phyloP scores from a whole-genome alignment of 2,888 invertebrate genomes.

The Lasius fuliginosus region DNA sequence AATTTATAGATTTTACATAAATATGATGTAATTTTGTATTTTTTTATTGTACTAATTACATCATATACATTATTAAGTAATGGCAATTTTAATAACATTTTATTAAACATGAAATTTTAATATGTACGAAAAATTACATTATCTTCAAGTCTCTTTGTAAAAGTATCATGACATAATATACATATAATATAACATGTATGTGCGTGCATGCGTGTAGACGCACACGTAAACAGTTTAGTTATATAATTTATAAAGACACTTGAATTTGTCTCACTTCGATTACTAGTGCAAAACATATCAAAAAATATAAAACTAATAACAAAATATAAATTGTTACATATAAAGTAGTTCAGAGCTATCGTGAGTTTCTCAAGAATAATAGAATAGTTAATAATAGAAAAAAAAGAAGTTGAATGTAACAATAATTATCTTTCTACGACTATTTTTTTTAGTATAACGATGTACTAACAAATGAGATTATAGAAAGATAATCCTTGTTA shows the following conservation, averaged over 20 bases:
- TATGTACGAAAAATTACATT: conserved; percentile 42
- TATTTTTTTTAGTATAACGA: no score
- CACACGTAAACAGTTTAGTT: conserved; percentile 9
- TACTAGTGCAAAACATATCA: conserved; percentile 67
- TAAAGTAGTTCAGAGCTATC: no score
- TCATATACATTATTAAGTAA: conserved; percentile 43
- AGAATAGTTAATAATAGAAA: no score
- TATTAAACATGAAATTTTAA: conserved; percentile 50
- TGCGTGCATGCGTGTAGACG: background rate
- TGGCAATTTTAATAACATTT: conserved; percentile 42
- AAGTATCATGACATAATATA: background rate
- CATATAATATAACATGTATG: background rate
- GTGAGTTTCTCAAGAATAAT: no score
- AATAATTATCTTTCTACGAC: no score
- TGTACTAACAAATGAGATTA: no score
- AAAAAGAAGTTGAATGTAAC: no score
- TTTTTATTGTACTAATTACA: conserved; percentile 53
- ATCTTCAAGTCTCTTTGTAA: conserved; percentile 61
- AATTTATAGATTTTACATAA: conserved; percentile 55
- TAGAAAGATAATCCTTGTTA: no score
- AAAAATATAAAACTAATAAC: conserved; percentile 52
- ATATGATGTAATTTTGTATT: conserved; percentile 47
- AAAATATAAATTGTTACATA: background rate
- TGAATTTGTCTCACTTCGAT: background rate
- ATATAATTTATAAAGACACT: conserved; percentile 30